Percentiles rank a stretch among this genome's conserved stretches.
Conservation (phyloP, 2,888 invertebrate species). For the Macrophya annulata region DNA sequence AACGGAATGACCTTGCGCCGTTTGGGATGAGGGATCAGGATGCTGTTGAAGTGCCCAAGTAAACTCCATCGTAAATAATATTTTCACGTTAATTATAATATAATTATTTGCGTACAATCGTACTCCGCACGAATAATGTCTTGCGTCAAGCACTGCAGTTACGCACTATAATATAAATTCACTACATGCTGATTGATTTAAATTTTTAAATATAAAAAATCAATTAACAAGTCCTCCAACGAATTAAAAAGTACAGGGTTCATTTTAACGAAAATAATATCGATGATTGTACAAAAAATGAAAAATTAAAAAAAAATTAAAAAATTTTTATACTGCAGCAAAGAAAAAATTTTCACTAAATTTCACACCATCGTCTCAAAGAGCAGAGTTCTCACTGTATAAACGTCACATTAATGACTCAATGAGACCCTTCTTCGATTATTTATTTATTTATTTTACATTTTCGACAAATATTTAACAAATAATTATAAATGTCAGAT, state of each 20-base stretch:
- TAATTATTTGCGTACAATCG: background rate
- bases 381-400: background rate
- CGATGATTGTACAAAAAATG: background rate
- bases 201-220: conserved; percentile 9
- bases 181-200: conserved; percentile 60
- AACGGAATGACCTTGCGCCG: conserved; percentile 63
- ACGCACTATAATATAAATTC: background rate
- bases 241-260: conserved; percentile 10
- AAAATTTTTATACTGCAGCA: background rate
- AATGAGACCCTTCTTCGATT: background rate
- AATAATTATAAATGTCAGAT: background rate
- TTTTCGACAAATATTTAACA: background rate
- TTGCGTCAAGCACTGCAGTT: conserved; percentile 7
- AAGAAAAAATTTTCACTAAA: background rate
- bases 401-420: no score
- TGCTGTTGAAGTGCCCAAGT: conserved; percentile 73
- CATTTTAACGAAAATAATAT: background rate
- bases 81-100: background rate
- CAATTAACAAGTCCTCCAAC: background rate
- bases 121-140: conserved; percentile 41
- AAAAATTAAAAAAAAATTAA: no score
- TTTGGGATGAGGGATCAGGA: conserved; percentile 64
- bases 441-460: background rate
- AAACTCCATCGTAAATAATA: conserved; percentile 69
- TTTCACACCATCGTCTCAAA: background rate